Evolutionary conservation across 2,888 invertebrate genomes (phyloP).

Genomic region (Smittia sp.): DNA sequence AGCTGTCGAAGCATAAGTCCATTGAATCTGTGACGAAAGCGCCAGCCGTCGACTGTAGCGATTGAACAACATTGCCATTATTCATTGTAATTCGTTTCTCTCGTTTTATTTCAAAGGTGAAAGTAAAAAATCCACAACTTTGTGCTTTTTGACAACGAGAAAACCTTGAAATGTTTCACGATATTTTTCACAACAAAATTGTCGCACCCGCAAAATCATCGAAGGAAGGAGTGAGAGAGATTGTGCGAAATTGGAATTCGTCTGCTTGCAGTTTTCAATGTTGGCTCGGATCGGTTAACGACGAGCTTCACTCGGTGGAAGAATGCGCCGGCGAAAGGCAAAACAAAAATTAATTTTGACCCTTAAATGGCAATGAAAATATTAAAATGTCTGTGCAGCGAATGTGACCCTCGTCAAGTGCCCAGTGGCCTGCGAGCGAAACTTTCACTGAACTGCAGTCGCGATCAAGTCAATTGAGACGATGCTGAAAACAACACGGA

Average conservation of each 20-base stretch:
- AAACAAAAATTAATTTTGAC: not conserved
- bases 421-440: not conserved
- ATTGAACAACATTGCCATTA: constrained; percentile 15
- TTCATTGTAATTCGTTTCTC: not conserved
- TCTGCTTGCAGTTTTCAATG: not conserved
- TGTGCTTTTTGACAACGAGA: constrained; percentile 14
- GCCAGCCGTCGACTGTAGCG: not conserved
- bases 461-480: not conserved
- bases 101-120: constrained; percentile 18
- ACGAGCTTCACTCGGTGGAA: not conserved
- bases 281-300: not conserved
- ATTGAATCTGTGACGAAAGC: not conserved
- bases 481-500: not conserved
- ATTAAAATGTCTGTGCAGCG: not conserved
- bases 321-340: not conserved
- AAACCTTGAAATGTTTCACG: constrained; percentile 22
- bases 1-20: not conserved
- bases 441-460: constrained; percentile 16
- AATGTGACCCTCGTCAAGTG: not conserved
- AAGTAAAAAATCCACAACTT: constrained; percentile 19
- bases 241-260: constrained; percentile 10
- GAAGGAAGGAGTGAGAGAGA: not conserved
- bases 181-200: constrained; percentile 4
- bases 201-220: not conserved
- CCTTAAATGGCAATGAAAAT: constrained; percentile 26